phyloP scores from a whole-genome alignment of 2,113 vertebrate genomes.

The Promerops cafer region DNA sequence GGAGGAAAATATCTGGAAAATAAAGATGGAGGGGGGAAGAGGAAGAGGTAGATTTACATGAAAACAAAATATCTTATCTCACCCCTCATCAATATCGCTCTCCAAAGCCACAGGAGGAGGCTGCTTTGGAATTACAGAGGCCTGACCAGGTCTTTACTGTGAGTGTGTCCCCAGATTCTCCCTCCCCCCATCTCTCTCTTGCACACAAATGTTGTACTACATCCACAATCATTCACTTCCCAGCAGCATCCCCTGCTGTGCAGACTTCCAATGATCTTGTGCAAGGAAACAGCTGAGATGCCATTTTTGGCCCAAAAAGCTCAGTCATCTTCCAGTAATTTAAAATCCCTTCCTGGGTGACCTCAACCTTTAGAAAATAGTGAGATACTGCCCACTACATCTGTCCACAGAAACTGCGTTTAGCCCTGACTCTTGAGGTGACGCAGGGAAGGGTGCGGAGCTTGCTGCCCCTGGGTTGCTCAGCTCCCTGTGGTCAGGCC shows the following conservation, averaged over 20 bases:
- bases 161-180: background rate
- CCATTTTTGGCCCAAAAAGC: background rate
- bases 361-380: background rate
- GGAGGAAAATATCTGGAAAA: constrained; percentile 51
- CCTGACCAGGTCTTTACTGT: background rate
- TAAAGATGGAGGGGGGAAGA: background rate
- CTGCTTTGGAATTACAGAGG: background rate
- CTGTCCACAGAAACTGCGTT: background rate
- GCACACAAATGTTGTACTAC: rapidly evolving
- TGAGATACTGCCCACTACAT: background rate
- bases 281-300: rapidly evolving
- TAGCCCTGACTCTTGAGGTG: background rate
- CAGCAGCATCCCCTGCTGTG: background rate
- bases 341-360: background rate
- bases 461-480: background rate
- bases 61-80: background rate
- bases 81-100: background rate
- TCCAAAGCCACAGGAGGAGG: background rate
- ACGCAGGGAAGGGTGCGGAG: rapidly evolving
- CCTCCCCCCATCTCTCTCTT: background rate
- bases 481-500: background rate
- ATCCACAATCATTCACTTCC: background rate
- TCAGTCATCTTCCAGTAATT: background rate
- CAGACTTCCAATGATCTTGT: background rate
- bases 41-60: background rate